phyloP scores from a whole-genome alignment of 2,888 invertebrate genomes.

The Saturnia japonica region DNA sequence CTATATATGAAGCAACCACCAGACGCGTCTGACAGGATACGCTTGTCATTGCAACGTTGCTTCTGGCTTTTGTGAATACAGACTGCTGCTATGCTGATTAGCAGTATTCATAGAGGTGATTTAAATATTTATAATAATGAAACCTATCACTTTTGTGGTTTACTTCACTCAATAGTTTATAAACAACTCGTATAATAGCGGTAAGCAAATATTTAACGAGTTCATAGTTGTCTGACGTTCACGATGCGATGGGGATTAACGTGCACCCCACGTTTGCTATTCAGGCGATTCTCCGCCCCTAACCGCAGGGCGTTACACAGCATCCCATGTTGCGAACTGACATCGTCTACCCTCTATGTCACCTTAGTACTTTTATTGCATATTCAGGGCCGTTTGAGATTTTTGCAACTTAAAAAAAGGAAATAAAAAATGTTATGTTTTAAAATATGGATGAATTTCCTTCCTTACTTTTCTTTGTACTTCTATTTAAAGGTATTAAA shows the following conservation, averaged over 20 bases:
- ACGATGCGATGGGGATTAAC: conserved; percentile 42
- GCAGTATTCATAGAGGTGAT: no score
- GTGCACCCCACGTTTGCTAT: conserved; percentile 48
- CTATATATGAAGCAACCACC: no score
- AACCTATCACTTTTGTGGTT: background rate
- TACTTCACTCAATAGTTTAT: conserved; percentile 6
- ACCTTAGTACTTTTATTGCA: conserved; percentile 79
- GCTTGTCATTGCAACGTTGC: no score
- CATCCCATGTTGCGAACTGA: conserved; percentile 72
- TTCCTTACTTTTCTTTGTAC: no score
- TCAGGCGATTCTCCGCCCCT: conserved; percentile 50
- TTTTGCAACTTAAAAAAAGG: conserved; percentile 58
- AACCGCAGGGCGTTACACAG: conserved; percentile 66
- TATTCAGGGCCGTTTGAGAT: conserved; percentile 62
- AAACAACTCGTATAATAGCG: conserved; percentile 21
- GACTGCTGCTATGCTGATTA: no score
- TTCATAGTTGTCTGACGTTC: conserved; percentile 32
- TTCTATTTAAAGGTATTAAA: no score
- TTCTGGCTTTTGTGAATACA: no score
- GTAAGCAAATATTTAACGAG: conserved; percentile 40
- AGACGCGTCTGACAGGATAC: no score
- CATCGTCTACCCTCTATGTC: conserved; percentile 56
- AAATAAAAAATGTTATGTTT: background rate
- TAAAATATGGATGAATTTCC: no score
- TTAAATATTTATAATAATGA: no score